Base-by-base conservation (phyloP, 37 sponge, comb jelly and placozoan genomes). In the Hormiphora californensis region DNA sequence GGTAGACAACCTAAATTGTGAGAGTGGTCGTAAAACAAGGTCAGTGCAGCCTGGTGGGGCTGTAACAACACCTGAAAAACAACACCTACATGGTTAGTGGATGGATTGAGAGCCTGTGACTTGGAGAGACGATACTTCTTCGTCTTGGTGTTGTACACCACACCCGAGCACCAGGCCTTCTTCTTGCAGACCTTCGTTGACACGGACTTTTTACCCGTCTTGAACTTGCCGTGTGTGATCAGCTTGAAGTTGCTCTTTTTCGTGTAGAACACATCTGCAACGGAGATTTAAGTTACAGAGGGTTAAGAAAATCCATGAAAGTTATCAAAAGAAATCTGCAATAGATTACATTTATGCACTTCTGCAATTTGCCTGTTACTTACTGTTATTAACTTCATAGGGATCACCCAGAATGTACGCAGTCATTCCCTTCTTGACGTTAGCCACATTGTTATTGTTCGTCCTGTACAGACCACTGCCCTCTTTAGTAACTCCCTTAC, bases 401-500 rank as follows among this genome's bases (percentile, higher is more conserved):
- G n/a, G 30, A 30, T 57, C 61, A 28, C 61, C 61, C n/a, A 57
- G 23, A 15, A 57, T 57, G 61, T 57, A 57, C 5, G 61, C 61
- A 12, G 27, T 30, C 27, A 23, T 5, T 5, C 61, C 61, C 61
- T 57, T 57, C 61, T 12, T 57, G 4, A 28, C 30, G 27, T 4
- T 19, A 19, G 61, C 61, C 61, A 57, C 27, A 30, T 57, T 57
- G 61, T 57, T 25, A 30, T 57, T 57, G 27, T 57, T 57, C 7
- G 61, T 57, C 23, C 61, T 57, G 61, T 57, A 57, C 5, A 30
- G 27, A 21, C n/a, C 17, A n/a, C n/a, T n/a, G 4, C 27, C 61
- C 61, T 57, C 61, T 12, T 57, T 57, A 12, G 61, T 57, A 19
- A 57, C 61, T 19, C 61, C 61, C 61, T 57, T 57, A 15, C 61